Evolutionary conservation across 1,140 invertebrate genomes (phyloP).

Genomic region (Battus philenor): DNA sequence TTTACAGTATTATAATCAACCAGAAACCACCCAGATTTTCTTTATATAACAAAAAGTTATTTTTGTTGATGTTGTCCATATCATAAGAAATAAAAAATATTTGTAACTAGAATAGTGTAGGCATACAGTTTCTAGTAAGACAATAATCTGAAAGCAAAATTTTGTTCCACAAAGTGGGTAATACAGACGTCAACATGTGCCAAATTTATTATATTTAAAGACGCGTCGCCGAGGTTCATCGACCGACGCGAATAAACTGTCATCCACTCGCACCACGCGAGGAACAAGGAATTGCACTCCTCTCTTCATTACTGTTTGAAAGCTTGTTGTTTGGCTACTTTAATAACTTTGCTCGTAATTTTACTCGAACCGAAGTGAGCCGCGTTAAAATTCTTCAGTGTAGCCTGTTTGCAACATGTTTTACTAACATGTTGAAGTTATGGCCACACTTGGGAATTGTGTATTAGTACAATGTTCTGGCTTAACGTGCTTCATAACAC

Average conservation of each 20-base stretch:
- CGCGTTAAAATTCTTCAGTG: constrained; percentile 29
- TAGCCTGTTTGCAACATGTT: constrained; percentile 23
- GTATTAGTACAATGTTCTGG: neutral
- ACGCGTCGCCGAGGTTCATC: constrained; percentile 5
- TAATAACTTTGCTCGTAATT: constrained; percentile 27
- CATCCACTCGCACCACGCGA: constrained; percentile 33
- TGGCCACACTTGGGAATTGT: constrained; percentile 1
- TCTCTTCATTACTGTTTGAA: constrained; percentile 54
- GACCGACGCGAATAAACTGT: constrained; percentile 30
- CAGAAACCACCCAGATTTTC: no score
- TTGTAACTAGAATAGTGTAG: no score
- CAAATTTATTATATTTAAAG: constrained; percentile 10
- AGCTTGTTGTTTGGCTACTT: constrained; percentile 45
- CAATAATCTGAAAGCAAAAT: constrained; percentile 9
- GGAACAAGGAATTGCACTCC: constrained; percentile 61
- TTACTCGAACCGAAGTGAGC: constrained; percentile 26
- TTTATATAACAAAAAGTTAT: no score
- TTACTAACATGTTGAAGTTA: constrained; percentile 23
- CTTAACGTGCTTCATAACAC: no score
- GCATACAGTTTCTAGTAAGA: neutral
- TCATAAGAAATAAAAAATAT: no score
- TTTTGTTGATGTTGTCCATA: no score
- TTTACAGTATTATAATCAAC: no score
- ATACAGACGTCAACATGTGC: constrained; percentile 2
- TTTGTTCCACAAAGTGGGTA: neutral